Base-by-base conservation (phyloP, 2,888 invertebrate species). In the Eurytoma californica region DNA sequence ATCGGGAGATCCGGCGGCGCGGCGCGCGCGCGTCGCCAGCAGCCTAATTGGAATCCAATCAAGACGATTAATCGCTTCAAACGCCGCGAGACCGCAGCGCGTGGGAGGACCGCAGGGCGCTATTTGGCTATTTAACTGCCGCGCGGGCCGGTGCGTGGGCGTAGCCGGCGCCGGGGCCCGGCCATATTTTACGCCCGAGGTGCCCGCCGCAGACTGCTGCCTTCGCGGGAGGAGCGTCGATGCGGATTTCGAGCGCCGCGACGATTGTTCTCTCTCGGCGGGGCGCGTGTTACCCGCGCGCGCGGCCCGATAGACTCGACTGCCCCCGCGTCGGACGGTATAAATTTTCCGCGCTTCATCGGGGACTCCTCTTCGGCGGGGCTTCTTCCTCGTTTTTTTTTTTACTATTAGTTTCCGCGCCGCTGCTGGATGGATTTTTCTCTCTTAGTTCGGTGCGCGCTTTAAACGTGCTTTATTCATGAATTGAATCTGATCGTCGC, bases 21-120 rank as follows among this genome's bases (percentile, higher is more conserved):
- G 20, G 65, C 9, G 30, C 49, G 51, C 51, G 16, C 57, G 65
- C 70, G 73, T 75, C 80, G 66, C 68, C 69, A 72, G 80, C 80
- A 79, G 85, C 81, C 85, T 88, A 88, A 89, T 88, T 89, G 88
- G 84, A 88, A 87, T 87, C 87, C 88, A 88, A 88, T 89, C 87
- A 86, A 83, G 81, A 85, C 85, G 85, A 88, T 88, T 88, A 88
- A 89, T 89, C 85, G 87, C 84, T 85, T 84, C 85, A 86, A 86
- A 87, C 84, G 83, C 84, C 84, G 61, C 73, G 83, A 78, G 82
- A 74, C 81, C 83, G 81, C 83, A n/a, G 4, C n/a, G 58, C 20
- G 75, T 83, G 75, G 30, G 47, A 76, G 69, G 51, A 24, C 49
- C 58, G 77, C 77, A 18, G 39, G 72, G 76, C 80, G 84, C 84